These are phyloP conservation scores for Ceratina calcarata DNA, from an alignment of 1,140 invertebrate species.

Conservation along the genomic window DNA sequence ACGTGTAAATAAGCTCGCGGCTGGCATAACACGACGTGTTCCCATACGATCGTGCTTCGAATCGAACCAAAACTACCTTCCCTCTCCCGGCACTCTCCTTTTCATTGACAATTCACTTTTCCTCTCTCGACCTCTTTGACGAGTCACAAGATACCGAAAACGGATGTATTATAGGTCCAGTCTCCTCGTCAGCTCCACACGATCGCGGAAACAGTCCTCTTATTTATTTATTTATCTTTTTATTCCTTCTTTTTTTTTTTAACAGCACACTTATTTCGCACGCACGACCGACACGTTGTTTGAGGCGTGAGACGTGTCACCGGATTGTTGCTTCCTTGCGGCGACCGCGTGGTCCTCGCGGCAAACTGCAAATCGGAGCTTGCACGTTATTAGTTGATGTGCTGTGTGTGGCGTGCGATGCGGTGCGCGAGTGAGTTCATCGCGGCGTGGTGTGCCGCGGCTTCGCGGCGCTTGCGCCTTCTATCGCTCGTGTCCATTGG, in stretches of 20 bases:
- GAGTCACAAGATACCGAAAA: no score
- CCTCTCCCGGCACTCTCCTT: conserved; percentile 1
- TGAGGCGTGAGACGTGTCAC: neutral
- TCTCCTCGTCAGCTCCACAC: neutral
- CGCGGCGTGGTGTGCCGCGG: conserved; percentile 76
- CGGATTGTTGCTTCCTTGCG: conserved; percentile 38
- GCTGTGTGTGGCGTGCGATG: conserved; percentile 78
- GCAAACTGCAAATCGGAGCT: conserved; percentile 57
- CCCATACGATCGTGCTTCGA: conserved; percentile 9
- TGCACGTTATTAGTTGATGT: conserved; percentile 59
- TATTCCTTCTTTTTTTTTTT: neutral
- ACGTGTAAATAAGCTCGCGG: neutral
- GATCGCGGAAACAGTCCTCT: conserved; percentile 5
- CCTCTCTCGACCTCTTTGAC: neutral
- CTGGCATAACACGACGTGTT: conserved; percentile 30
- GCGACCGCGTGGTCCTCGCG: conserved; percentile 74
- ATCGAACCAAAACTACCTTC: neutral
- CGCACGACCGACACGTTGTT: conserved; percentile 12
- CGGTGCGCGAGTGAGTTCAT: conserved; percentile 80
- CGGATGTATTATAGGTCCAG: no score
- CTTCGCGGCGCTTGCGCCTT: conserved; percentile 76
- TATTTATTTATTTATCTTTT: no score
- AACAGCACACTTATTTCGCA: conserved; percentile 26
- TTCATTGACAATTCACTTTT: neutral
- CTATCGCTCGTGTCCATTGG: conserved; percentile 40